A percentile compares a stretch with the other conserved stretches of the same genome.
Conservation (phyloP, 2,797 vertebrate genomes). For the Pseudomugil tenellus region DNA sequence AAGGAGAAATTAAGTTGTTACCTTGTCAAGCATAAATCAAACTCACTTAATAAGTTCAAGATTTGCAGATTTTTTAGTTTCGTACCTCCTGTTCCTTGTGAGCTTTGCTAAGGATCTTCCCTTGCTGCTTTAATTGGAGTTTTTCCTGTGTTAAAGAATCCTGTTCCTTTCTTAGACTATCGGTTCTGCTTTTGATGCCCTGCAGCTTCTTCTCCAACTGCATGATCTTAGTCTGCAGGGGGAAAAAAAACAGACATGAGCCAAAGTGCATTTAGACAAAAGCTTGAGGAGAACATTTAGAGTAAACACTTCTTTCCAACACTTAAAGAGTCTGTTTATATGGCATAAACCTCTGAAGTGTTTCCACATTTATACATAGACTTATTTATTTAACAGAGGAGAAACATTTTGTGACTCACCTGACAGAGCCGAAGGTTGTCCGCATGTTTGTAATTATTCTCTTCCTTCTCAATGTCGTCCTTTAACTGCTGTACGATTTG, state of each 20-base stretch:
- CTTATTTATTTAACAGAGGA: slow-evolving; percentile 14
- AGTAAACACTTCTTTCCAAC: slow-evolving; percentile 10
- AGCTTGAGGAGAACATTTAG: background rate
- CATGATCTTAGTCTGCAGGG: slow-evolving; percentile 36
- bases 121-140: slow-evolving; percentile 42
- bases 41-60: background rate
- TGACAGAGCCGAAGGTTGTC: slow-evolving; percentile 63
- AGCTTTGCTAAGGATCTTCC: slow-evolving; percentile 39
- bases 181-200: slow-evolving; percentile 28
- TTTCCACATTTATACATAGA: slow-evolving; percentile 10
- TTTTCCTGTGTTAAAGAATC: slow-evolving; percentile 22
- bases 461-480: slow-evolving; percentile 55
- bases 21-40: background rate
- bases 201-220: slow-evolving; percentile 52
- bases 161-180: slow-evolving; percentile 43
- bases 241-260: background rate
- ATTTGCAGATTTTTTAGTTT: background rate
- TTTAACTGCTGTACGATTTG: slow-evolving; percentile 40
- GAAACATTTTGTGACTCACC: slow-evolving; percentile 30
- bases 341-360: slow-evolving; percentile 8
- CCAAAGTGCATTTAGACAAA: background rate
- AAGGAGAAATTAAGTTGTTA: background rate
- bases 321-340: background rate
- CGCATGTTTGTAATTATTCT: slow-evolving; percentile 47
- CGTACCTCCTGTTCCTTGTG: slow-evolving; percentile 63